These are phyloP conservation scores for Himalopsyche kuldschensis DNA, from an alignment of 2,888 invertebrate species.

Conservation along the genomic window DNA sequence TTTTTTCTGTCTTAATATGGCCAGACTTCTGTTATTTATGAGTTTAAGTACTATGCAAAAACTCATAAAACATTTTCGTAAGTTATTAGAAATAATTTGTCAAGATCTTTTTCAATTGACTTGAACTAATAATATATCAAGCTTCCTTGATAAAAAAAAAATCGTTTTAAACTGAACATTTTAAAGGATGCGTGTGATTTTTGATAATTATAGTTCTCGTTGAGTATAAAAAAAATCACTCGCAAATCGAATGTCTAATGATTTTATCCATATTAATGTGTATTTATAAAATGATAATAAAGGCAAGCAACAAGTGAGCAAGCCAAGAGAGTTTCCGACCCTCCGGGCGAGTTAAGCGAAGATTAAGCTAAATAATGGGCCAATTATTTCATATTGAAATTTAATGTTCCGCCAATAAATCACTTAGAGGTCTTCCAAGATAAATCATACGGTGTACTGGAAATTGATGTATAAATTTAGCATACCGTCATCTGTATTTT, in stretches of 20 bases:
- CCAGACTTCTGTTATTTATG: too few relatives aligned
- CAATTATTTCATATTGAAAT: constrained; percentile 29
- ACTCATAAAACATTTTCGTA: too few relatives aligned
- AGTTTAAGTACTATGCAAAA: too few relatives aligned
- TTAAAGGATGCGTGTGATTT: neutral
- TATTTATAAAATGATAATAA: neutral
- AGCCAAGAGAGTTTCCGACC: neutral
- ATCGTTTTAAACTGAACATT: neutral
- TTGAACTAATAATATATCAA: too few relatives aligned
- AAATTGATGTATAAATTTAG: neutral
- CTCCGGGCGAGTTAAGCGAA: constrained; percentile 5
- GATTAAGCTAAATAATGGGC: constrained; percentile 16
- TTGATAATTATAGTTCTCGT: neutral
- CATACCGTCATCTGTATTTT: neutral
- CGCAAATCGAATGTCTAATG: neutral
- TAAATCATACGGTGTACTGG: constrained; percentile 8
- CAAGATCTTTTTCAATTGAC: too few relatives aligned
- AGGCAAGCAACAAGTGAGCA: neutral
- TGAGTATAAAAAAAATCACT: neutral
- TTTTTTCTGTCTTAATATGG: too few relatives aligned
- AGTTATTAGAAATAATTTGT: too few relatives aligned
- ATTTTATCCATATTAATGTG: neutral
- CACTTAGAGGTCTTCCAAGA: constrained; percentile 12
- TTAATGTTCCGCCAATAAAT: constrained; percentile 21
- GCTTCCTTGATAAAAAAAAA: neutral